A percentile compares a stretch with the other conserved stretches of the same genome.
Conservation (phyloP, 2,113 vertebrate genomes). For the Phycodurus eques region DNA sequence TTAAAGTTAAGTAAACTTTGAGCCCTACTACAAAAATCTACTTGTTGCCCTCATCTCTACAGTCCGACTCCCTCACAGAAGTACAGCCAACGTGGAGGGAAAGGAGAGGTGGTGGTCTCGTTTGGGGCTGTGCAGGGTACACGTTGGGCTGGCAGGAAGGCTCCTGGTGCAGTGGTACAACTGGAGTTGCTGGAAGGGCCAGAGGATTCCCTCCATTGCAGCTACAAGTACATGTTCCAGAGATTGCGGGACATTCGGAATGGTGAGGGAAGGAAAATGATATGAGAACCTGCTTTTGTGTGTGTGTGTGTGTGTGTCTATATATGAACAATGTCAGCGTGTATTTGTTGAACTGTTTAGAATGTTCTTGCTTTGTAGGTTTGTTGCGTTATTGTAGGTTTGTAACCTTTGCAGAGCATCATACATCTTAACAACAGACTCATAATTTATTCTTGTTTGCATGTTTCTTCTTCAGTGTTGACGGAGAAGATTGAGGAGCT, state of each 20-base stretch:
- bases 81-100: conserved; percentile 76
- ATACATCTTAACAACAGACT: not conserved
- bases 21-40: not conserved
- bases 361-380: no score
- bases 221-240: conserved; percentile 93
- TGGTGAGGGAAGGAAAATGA: conserved; percentile 58
- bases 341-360: no score
- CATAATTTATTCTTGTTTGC: not conserved
- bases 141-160: conserved; percentile 75
- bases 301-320: no score
- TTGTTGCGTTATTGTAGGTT: no score
- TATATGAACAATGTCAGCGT: no score
- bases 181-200: conserved; percentile 60
- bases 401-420: not conserved
- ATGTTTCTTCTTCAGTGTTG: conserved; percentile 66
- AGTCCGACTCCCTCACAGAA: conserved; percentile 87
- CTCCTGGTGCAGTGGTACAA: conserved; percentile 37
- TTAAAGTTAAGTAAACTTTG: no score
- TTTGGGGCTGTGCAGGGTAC: conserved; percentile 73
- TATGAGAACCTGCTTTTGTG: not conserved
- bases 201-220: conserved; percentile 62
- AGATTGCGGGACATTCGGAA: conserved; percentile 80
- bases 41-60: conserved; percentile 2
- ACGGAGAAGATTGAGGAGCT: conserved; percentile 83
- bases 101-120: conserved; percentile 82